These are phyloP conservation scores for Rhipidura dahli DNA, from an alignment of 2,113 vertebrate species.

Conservation along the genomic window DNA sequence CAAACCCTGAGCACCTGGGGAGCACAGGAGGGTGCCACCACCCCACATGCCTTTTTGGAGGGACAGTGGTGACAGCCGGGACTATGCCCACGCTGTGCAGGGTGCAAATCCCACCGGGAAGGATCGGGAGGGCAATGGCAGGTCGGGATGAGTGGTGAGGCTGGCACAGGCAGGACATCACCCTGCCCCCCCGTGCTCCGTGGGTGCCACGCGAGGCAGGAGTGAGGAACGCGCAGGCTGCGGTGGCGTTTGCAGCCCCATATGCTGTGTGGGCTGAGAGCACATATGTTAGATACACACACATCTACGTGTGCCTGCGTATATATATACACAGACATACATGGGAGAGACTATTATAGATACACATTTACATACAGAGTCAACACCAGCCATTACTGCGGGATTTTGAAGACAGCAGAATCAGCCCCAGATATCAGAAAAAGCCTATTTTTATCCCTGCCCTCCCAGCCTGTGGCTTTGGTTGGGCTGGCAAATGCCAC, in stretches of 20 bases:
- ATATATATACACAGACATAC: constrained; percentile 52
- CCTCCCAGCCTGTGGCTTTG: neutral
- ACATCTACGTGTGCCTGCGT: neutral
- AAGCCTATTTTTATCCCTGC: neutral
- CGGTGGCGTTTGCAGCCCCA: neutral
- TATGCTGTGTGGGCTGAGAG: constrained; percentile 52
- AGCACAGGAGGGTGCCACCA: neutral
- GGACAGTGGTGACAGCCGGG: neutral
- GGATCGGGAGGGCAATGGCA: neutral
- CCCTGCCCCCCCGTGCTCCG: accelerated
- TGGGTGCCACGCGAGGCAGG: neutral
- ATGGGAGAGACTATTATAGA: constrained; percentile 38
- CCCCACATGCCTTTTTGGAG: accelerated
- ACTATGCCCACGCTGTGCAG: accelerated
- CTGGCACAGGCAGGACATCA: neutral
- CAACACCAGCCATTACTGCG: constrained; percentile 12
- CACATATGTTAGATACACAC: constrained; percentile 54
- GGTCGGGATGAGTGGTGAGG: accelerated
- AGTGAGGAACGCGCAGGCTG: neutral
- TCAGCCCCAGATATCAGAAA: neutral
- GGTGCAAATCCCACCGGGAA: neutral
- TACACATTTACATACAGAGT: constrained; percentile 22
- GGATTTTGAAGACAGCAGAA: neutral
- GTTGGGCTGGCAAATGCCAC: neutral
- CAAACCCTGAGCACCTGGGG: neutral